Evolutionary conservation across 2,888 invertebrate genomes (phyloP).

Genomic region (Cryptus armator): DNA sequence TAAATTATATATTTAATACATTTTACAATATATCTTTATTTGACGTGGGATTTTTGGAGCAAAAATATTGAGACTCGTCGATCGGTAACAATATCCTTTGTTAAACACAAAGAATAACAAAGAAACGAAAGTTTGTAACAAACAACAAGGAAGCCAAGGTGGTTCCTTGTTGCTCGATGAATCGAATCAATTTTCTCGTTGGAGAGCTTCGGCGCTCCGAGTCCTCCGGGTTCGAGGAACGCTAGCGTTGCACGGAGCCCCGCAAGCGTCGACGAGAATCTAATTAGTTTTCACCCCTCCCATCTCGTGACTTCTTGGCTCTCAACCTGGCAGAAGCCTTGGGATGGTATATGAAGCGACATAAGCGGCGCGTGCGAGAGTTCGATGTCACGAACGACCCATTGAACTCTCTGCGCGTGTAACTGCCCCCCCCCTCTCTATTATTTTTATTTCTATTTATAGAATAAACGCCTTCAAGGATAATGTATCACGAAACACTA

Average conservation of each 20-base stretch:
- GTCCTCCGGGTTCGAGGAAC: background rate
- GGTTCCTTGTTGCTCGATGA: conserved; percentile 48
- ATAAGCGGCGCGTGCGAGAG: conserved; percentile 9
- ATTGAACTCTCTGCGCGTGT: background rate
- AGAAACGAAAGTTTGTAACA: conserved; percentile 52
- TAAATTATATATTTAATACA: too few relatives aligned
- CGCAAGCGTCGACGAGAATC: conserved; percentile 45
- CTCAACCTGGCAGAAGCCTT: background rate
- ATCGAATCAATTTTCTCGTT: conserved; percentile 72
- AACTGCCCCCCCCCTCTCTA: background rate
- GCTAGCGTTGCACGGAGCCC: background rate
- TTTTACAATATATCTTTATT: too few relatives aligned
- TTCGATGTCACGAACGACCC: background rate
- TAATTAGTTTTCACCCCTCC: conserved; percentile 61
- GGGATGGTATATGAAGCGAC: background rate
- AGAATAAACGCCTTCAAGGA: too few relatives aligned
- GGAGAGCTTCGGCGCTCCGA: conserved; percentile 12
- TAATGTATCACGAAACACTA: too few relatives aligned
- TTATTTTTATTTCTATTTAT: background rate
- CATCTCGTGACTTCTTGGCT: background rate
- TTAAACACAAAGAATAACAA: conserved; percentile 3
- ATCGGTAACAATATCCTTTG: background rate
- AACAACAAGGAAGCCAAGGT: conserved; percentile 65
- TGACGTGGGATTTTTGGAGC: too few relatives aligned
- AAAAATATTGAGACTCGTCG: background rate